Evolutionary conservation across 1,140 invertebrate species (phyloP).

Genomic region (Bombus waltoni): DNA sequence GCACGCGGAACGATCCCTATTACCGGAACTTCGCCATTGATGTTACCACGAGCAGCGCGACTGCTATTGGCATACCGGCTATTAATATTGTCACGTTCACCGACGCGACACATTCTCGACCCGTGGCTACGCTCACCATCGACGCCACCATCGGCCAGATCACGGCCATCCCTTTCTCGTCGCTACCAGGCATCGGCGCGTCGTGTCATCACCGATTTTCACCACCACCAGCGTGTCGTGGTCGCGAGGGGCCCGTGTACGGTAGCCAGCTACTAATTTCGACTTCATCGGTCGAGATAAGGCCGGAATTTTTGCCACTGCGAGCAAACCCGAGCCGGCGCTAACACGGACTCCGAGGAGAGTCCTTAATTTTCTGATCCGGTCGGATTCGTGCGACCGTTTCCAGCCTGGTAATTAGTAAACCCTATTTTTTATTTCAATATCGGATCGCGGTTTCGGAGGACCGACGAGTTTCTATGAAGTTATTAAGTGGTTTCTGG

Average conservation of each 20-base stretch:
- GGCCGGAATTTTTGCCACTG: slow-evolving; percentile 79
- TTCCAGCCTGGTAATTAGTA: slow-evolving; percentile 46
- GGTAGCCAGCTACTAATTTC: slow-evolving; percentile 81
- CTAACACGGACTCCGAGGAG: slow-evolving; percentile 24
- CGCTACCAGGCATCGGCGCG: not conserved
- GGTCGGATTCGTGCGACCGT: slow-evolving; percentile 20
- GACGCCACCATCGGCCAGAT: not conserved
- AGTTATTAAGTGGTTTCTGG: slow-evolving; percentile 15
- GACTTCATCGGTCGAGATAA: slow-evolving; percentile 81
- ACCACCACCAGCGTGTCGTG: slow-evolving; percentile 25
- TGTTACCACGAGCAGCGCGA: slow-evolving; percentile 16
- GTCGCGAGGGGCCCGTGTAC: slow-evolving; percentile 74
- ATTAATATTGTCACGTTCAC: slow-evolving; percentile 53
- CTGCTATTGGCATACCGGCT: slow-evolving; percentile 50
- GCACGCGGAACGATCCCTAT: slow-evolving; percentile 33
- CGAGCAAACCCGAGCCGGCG: slow-evolving; percentile 56
- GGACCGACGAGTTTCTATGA: not conserved
- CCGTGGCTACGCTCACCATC: not conserved
- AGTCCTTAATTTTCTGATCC: slow-evolving; percentile 54
- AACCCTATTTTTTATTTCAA: not conserved
- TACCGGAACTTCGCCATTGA: slow-evolving; percentile 50
- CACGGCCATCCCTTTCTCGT: slow-evolving; percentile 24
- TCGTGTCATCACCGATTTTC: slow-evolving; percentile 38
- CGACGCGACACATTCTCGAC: slow-evolving; percentile 36
- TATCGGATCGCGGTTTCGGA: slow-evolving; percentile 6